A percentile compares a stretch with the other conserved stretches of the same genome.
Evolutionary conservation across 2,888 invertebrate species (phyloP).

Genomic region (Cistogaster globosa): DNA sequence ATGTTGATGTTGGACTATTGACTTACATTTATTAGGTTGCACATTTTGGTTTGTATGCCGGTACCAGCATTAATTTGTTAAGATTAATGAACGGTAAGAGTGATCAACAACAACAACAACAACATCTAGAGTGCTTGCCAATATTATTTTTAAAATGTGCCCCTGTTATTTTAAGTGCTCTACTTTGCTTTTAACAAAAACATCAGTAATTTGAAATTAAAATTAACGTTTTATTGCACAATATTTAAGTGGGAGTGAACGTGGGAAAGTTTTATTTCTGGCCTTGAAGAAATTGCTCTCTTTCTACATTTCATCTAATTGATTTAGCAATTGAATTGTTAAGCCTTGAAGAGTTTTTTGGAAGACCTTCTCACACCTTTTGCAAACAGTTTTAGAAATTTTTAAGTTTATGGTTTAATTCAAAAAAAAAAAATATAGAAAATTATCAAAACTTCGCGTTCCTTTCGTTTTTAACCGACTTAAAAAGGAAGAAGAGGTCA

Average conservation of each 20-base stretch:
- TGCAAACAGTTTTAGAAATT: too few species aligned
- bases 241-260: too few species aligned
- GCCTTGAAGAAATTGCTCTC: too few species aligned
- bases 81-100: slow-evolving; percentile 66
- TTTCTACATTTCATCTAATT: too few species aligned
- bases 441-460: too few species aligned
- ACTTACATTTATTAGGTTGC: slow-evolving; percentile 51
- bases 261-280: slow-evolving; percentile 45
- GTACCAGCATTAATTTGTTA: slow-evolving; percentile 67
- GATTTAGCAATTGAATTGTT: too few species aligned
- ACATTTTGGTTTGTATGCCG: slow-evolving; percentile 56
- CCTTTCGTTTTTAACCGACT: too few species aligned
- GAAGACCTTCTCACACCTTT: too few species aligned
- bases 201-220: slow-evolving; percentile 15
- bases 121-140: slow-evolving; percentile 56
- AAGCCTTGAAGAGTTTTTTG: too few species aligned
- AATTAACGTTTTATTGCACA: slow-evolving; percentile 34
- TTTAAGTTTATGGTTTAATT: too few species aligned
- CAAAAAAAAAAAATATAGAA: too few species aligned
- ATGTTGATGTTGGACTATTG: slow-evolving; percentile 58
- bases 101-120: slow-evolving; percentile 37
- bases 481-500: too few species aligned
- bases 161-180: slow-evolving; percentile 44
- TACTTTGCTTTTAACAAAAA: slow-evolving; percentile 34
- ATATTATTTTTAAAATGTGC: slow-evolving; percentile 50